Percentiles rank a stretch among this genome's conserved stretches.
These are phyloP conservation scores for Setipinna tenuifilis DNA, from an alignment of 2,797 vertebrate species.

Conservation along the genomic window DNA sequence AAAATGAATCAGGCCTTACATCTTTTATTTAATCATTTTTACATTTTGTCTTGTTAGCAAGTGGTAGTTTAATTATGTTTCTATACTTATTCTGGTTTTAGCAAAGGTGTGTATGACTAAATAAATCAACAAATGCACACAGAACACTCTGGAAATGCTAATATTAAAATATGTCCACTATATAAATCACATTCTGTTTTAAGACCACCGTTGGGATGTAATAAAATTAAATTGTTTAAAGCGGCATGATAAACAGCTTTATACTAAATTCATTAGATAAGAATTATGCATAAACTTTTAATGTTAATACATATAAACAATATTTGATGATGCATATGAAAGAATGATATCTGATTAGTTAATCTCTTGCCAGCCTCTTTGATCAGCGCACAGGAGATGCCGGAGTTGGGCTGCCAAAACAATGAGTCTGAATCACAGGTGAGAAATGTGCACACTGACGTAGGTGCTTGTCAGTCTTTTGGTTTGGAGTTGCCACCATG, in stretches of 20 bases:
- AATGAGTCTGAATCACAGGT: not conserved
- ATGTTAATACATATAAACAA: too few relatives aligned
- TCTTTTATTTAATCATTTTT: not conserved
- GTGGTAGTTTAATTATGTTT: not conserved
- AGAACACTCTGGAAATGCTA: not conserved
- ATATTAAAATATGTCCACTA: not conserved
- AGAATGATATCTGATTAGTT: too few relatives aligned
- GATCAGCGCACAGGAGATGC: not conserved
- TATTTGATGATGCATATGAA: too few relatives aligned
- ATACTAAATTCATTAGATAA: too few relatives aligned
- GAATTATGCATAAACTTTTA: too few relatives aligned
- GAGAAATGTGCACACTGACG: constrained; percentile 5
- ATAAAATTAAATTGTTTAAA: too few relatives aligned
- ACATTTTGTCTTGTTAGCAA: not conserved
- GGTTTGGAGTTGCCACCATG: not conserved
- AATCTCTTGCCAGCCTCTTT: not conserved
- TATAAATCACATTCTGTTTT: too few relatives aligned
- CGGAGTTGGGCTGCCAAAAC: not conserved
- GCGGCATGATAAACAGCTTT: too few relatives aligned
- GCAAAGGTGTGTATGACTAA: not conserved
- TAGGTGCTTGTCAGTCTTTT: constrained; percentile 4
- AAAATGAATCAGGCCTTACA: not conserved
- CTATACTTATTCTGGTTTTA: not conserved
- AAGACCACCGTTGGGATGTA: too few relatives aligned
- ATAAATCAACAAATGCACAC: not conserved